Base-by-base conservation (phyloP, 2,113 vertebrate genomes). In the Cygnus atratus region DNA sequence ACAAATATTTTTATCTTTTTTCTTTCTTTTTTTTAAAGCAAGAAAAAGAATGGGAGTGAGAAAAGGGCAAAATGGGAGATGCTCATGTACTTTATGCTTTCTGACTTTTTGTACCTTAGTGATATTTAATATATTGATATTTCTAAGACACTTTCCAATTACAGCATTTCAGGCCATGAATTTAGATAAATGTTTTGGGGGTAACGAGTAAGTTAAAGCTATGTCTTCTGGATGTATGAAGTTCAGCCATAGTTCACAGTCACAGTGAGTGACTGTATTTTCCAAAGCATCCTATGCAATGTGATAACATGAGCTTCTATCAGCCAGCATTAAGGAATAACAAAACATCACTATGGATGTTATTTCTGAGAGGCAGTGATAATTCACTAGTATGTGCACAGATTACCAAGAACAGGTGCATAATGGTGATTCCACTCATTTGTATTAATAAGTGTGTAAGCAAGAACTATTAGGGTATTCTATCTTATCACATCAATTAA, bases 361-460 rank as follows among this genome's bases (percentile, higher is more conserved):
- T 76, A 57, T 88, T 88, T 95, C 87, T 77, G 68, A 92, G 31
- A 92, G 68, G 44, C 26, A 57, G 91, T 58, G 65, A 73, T 91
- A 95, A 91, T 88, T 88, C 77, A 58, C 55, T 24, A 87, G 84
- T 55, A 91, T 94, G 93, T 96, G 46, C 1, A 12, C 54, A 94
- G 91, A 95, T 97, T 97, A 96, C 80, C 68, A 91, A 93, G 87
- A 93, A 78, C 97, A 97, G 91, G 52, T 94, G 96, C 74, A 52
- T 48, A 82, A 80, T 58, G 20, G 71, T 66, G 91, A 88, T 87
- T 95, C 79, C 93, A 84, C 88, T 97, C 79, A 91, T 96, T 95
- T 94, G 87, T 94, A 98, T 97, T 97, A 97, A 95, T 81, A 88
- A 43, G 70, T 81, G n/a, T 90, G 87, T 25, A 62, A 13, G 9